phyloP scores from a whole-genome alignment of 2,888 invertebrate genomes.

The Allolobophora icterica region DNA sequence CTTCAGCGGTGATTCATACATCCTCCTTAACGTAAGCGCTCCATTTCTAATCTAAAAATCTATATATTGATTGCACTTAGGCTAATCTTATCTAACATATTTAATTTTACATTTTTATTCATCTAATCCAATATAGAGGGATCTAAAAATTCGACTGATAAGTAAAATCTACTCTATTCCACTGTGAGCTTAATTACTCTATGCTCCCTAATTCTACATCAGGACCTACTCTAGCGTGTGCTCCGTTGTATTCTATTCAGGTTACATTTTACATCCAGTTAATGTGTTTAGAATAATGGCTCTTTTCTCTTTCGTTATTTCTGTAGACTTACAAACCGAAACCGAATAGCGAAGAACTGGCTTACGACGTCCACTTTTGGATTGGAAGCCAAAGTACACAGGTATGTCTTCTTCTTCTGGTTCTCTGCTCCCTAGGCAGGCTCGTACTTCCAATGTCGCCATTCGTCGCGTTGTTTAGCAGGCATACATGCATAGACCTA shows the following conservation, averaged over 20 bases:
- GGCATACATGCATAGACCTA: no score
- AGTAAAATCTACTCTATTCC: neutral
- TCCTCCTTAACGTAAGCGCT: slow-evolving; percentile 50
- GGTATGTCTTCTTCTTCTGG: slow-evolving; percentile 50
- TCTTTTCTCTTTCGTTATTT: neutral
- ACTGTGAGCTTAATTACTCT: neutral
- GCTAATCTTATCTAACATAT: neutral
- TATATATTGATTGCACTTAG: neutral
- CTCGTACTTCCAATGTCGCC: no score
- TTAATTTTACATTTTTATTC: neutral
- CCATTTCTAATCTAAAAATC: neutral
- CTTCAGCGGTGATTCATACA: slow-evolving; percentile 52
- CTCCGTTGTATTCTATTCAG: neutral
- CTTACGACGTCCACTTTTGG: slow-evolving; percentile 65
- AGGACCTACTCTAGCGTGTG: neutral
- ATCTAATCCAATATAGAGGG: neutral
- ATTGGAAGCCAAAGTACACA: slow-evolving; percentile 64
- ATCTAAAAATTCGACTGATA: neutral
- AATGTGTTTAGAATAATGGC: neutral
- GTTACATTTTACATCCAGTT: neutral
- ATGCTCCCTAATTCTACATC: neutral
- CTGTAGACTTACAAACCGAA: slow-evolving; percentile 60
- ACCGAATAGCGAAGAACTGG: slow-evolving; percentile 53
- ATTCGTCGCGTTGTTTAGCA: no score
- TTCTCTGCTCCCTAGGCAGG: no score